Percentiles rank a stretch among this genome's conserved stretches.
Evolutionary conservation across 2,797 vertebrate species (phyloP).

Genomic region (Odontamblyopus rebecca): DNA sequence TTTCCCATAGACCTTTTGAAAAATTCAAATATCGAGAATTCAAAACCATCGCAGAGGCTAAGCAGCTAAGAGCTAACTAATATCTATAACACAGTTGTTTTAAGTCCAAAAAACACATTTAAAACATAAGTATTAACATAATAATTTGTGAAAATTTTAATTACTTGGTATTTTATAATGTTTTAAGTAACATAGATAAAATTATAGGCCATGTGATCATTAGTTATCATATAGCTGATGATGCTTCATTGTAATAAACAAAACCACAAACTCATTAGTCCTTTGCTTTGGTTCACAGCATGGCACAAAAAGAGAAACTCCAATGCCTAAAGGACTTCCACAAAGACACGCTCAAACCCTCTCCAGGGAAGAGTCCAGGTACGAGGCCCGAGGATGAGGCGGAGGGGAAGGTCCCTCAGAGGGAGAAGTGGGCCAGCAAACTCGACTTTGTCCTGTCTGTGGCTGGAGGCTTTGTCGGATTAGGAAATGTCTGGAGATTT

Average conservation of each 20-base stretch:
- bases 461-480: constrained; percentile 95
- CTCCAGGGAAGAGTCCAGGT: constrained; percentile 95
- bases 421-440: constrained; percentile 99
- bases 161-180: no score
- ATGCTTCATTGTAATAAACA: background rate
- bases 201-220: no score
- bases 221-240: no score
- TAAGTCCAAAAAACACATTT: no score
- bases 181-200: no score
- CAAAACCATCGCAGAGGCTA: no score
- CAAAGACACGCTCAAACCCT: constrained; percentile 97
- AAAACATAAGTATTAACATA: no score
- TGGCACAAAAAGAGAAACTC: constrained; percentile 97
- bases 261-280: background rate
- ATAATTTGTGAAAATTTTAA: no score
- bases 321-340: constrained; percentile 98
- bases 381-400: constrained; percentile 95
- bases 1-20: no score
- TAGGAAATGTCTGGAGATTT: constrained; percentile 98
- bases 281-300: constrained; percentile 61
- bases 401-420: constrained; percentile 91
- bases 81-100: no score
- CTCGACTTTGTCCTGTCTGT: constrained; percentile 98
- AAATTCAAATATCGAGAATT: no score
- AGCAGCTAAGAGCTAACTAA: no score